Evolutionary conservation across 2,888 invertebrate species (phyloP).

Genomic region (Zaprionus bogoriensis): DNA sequence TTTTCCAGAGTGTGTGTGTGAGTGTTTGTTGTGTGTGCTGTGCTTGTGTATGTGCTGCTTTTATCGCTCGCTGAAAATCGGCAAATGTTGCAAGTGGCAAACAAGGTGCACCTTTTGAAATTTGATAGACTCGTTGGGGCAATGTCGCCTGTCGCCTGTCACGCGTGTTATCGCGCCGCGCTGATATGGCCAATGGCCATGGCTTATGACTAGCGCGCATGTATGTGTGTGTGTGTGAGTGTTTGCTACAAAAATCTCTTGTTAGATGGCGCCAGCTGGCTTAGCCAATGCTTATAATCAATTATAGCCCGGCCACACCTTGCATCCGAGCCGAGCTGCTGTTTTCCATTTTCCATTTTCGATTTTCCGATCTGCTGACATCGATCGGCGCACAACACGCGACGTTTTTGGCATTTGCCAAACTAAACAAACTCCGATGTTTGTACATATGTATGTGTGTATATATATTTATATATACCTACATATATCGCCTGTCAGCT

Average conservation of each 20-base stretch:
- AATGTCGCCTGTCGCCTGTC: constrained; percentile 29
- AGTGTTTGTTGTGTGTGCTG: too few relatives aligned
- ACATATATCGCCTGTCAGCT: constrained; percentile 65
- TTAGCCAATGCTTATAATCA: constrained; percentile 60
- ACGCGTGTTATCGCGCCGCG: constrained; percentile 29
- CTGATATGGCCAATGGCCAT: constrained; percentile 41
- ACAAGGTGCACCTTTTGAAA: constrained; percentile 65
- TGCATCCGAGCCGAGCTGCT: constrained; percentile 42
- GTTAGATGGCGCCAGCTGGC: constrained; percentile 64
- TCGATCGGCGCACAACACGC: constrained; percentile 67
- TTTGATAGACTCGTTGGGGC: constrained; percentile 64
- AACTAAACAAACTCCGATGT: background rate
- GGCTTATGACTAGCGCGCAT: constrained; percentile 31
- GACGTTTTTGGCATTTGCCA: constrained; percentile 65
- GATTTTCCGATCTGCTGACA: constrained; percentile 49
- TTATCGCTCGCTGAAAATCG: constrained; percentile 57
- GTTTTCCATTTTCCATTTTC: constrained; percentile 33
- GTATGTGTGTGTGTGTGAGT: background rate
- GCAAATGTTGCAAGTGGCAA: constrained; percentile 42
- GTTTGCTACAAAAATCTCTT: constrained; percentile 23
- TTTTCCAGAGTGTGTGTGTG: constrained; percentile 27
- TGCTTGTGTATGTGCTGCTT: too few relatives aligned
- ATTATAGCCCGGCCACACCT: constrained; percentile 65
- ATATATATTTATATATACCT: background rate
- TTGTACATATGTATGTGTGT: background rate